Evolutionary conservation across 2,888 invertebrate genomes (phyloP), one percentile per base, ranked within the genome.

Genomic region (Thecocarcelia acutangulata): DNA sequence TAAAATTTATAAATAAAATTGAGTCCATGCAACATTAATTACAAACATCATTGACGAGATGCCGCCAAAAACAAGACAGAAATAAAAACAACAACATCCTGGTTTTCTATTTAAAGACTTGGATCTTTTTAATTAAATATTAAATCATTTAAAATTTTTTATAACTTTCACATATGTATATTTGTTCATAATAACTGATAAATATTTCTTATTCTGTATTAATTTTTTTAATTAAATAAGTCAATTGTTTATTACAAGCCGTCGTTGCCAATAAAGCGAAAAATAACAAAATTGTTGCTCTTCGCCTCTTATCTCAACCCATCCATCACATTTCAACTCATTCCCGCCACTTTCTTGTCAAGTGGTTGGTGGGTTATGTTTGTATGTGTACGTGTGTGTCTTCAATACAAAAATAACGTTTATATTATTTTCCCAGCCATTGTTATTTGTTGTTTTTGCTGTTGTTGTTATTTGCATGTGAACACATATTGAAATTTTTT

Each of bases 361-460:
- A 64, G 21, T 54, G 73, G n/a, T 19, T 13, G 24, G 24, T 24
- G 24, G 24, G 3, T 24, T 2, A 5, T 24, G 24, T 2, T 5
- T 24, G 2, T 24, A n/a, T n/a, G n/a, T n/a, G n/a, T n/a, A n/a
- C n/a, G 37, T 48, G 15, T 59, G 42, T 19, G 24, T 58, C 21
- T 21, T 24, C 48, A 63, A 73, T 52, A 42, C 13, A 50, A 15
- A 61, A 77, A 52, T 56, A 17, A 24, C 46, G 54, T 61, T n/a
- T 33, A 42, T 68, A 50, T 75, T 69, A 50, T 75, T 74, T 80
- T 75, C 80, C 64, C 75, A 80, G 50, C 64, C 75, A 78, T 70
- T 12, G 28, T 42, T 19, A 50, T 48, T 61, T 73, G 17, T 78
- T 73, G 15, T 37, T 54, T 21, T 52, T 68, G 28, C n/a, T 48